Conservation (phyloP, 2,888 invertebrate genomes). For the Crioceris asparagi region DNA sequence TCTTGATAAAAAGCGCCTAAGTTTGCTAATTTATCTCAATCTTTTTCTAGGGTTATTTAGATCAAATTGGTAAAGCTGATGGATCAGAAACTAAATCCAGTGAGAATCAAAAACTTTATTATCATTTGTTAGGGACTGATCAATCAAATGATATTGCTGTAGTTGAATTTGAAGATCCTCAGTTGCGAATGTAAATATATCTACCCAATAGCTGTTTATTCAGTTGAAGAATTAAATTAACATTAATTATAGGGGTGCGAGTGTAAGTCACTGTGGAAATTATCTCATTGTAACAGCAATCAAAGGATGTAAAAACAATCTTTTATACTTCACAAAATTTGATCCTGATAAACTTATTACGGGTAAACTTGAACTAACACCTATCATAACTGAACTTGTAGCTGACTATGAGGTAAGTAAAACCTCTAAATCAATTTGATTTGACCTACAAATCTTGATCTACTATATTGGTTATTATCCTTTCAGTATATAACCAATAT, state of each 20-base stretch:
- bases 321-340: constrained; percentile 76
- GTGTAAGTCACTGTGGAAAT: constrained; percentile 83
- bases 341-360: constrained; percentile 50
- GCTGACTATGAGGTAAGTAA: constrained; percentile 77
- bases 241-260: constrained; percentile 53
- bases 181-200: constrained; percentile 73
- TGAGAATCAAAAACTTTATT: constrained; percentile 87
- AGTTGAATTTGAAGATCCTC: constrained; percentile 84
- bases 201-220: background rate
- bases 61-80: constrained; percentile 68
- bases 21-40: constrained; percentile 5
- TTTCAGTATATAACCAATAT: constrained; percentile 83
- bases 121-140: constrained; percentile 77
- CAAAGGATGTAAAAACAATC: constrained; percentile 86
- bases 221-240: constrained; percentile 2
- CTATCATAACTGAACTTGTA: constrained; percentile 81
- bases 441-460: background rate
- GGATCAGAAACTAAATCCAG: constrained; percentile 85
- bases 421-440: too few relatives aligned
- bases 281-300: constrained; percentile 76
- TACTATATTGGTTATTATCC: too few relatives aligned
- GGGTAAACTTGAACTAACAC: constrained; percentile 57
- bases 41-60: constrained; percentile 60
- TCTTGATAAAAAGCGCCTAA: constrained; percentile 5
- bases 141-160: constrained; percentile 79